phyloP scores from a whole-genome alignment of 2,888 invertebrate species.

The Antheraea assamensis region DNA sequence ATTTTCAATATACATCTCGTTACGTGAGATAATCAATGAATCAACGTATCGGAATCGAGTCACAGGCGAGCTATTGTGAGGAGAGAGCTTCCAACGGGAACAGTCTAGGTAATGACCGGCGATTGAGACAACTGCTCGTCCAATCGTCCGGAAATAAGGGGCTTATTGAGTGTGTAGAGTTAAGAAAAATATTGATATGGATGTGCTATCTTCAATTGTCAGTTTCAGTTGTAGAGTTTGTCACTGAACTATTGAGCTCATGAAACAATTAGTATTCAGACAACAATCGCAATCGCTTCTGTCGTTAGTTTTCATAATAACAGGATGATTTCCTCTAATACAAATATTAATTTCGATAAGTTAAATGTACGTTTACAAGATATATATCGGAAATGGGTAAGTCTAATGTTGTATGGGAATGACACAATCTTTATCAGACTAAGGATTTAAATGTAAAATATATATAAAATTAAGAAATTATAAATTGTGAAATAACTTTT shows the following conservation, averaged over 20 bases:
- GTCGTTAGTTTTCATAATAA: too few relatives aligned
- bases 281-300: neutral
- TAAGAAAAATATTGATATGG: neutral
- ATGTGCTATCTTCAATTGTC: neutral
- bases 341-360: neutral
- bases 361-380: neutral
- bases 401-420: too few relatives aligned
- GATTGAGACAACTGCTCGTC: conserved; percentile 16
- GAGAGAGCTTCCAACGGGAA: neutral
- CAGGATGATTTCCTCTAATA: neutral
- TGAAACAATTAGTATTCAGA: neutral
- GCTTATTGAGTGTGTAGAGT: neutral
- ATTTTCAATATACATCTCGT: neutral
- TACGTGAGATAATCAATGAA: neutral
- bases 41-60: neutral
- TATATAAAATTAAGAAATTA: too few relatives aligned
- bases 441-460: too few relatives aligned
- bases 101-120: conserved; percentile 10
- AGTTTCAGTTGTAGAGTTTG: too few relatives aligned
- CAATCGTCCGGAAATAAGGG: conserved; percentile 20
- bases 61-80: neutral
- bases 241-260: neutral
- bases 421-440: too few relatives aligned
- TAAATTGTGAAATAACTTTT: too few relatives aligned
- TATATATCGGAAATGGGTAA: too few relatives aligned